Evolutionary conservation across 2,797 vertebrate species (phyloP).

Genomic region (Leptatherina wallacei): DNA sequence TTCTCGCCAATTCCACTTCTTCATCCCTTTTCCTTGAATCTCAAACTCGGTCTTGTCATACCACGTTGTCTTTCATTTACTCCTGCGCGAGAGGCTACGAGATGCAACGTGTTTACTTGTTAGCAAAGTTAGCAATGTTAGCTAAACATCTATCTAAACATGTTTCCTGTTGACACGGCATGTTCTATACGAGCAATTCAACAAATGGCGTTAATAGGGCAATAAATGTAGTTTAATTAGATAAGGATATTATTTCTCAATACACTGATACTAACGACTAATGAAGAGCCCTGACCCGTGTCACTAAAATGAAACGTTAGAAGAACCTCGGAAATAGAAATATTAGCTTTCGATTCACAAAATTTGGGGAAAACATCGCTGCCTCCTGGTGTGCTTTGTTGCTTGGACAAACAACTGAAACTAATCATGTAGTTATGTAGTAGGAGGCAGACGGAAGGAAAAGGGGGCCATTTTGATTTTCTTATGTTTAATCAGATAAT

Average conservation of each 20-base stretch:
- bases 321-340: background rate
- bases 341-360: background rate
- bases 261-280: background rate
- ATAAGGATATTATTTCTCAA: background rate
- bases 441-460: background rate
- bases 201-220: fast-evolving
- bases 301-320: background rate
- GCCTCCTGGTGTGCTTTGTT: background rate
- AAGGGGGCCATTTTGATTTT: background rate
- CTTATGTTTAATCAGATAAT: background rate
- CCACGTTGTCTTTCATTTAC: constrained; percentile 7
- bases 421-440: background rate
- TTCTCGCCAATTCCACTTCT: constrained; percentile 74
- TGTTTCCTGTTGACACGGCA: background rate
- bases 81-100: background rate
- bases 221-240: background rate
- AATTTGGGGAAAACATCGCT: background rate
- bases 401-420: background rate
- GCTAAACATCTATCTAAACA: constrained; percentile 6
- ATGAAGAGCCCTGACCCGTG: background rate
- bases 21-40: constrained; percentile 63
- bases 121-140: constrained; percentile 48
- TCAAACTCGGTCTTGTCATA: background rate
- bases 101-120: constrained; percentile 43
- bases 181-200: background rate